phyloP scores from a whole-genome alignment of 64 coral and sea anemone species.

The Dendronephthya gigantea region DNA sequence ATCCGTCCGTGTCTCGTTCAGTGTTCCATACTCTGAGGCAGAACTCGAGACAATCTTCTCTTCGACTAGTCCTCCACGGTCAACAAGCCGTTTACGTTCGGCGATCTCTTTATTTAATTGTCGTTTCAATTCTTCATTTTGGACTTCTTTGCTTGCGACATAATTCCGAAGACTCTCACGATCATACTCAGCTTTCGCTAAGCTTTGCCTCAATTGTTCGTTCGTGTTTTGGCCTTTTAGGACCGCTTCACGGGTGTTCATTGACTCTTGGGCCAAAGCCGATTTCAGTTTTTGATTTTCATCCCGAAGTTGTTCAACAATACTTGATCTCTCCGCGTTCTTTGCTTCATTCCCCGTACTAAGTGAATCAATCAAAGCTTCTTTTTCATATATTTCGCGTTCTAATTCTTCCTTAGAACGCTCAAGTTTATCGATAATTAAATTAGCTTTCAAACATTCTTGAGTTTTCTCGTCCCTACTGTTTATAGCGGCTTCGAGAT shows the following conservation, averaged over 20 bases:
- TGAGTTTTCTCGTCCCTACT: neutral
- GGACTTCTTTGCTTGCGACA: slow-evolving; percentile 5
- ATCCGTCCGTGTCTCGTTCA: neutral
- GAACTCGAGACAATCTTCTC: neutral
- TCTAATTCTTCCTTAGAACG: neutral
- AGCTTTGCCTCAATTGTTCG: neutral
- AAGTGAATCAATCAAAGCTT: neutral
- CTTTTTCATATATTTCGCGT: neutral
- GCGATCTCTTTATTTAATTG: neutral
- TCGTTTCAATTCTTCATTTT: neutral
- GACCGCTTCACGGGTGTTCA: neutral
- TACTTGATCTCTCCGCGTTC: neutral
- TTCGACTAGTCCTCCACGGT: neutral
- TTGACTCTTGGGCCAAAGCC: neutral
- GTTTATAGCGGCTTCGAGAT: neutral
- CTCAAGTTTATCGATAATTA: neutral
- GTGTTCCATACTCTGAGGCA: neutral
- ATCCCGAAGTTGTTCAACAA: neutral
- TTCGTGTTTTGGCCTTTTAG: neutral
- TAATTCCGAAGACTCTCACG: neutral
- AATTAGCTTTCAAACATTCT: neutral
- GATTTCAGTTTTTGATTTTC: neutral
- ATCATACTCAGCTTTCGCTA: neutral
- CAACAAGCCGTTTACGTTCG: neutral
- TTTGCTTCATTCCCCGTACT: neutral